Evolutionary conservation across 2,888 invertebrate species (phyloP), one percentile per base, ranked within the genome.

Genomic region (Suillia variegata): DNA sequence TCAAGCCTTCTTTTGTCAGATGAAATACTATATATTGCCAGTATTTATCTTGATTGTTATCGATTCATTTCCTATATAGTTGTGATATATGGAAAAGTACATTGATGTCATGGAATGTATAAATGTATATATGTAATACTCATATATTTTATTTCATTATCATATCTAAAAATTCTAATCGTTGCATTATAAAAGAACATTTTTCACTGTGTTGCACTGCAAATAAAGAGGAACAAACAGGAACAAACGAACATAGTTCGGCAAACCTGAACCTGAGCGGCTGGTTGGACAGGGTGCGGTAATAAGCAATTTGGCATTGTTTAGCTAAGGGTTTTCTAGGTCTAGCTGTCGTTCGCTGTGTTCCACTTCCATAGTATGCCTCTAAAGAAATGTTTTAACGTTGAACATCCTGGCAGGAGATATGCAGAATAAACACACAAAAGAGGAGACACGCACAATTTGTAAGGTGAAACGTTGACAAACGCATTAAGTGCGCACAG

Each of bases 371-470:
- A n/a, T n/a, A n/a, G n/a, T n/a, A n/a, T n/a, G n/a, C n/a, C n/a
- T n/a, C n/a, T n/a, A n/a, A n/a, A n/a, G n/a, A n/a, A n/a, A n/a
- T n/a, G n/a, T n/a, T n/a, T n/a, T n/a, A n/a, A n/a, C n/a, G n/a
- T 6, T 20, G 52, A 55, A 49, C 62, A 64, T 64, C 62, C 64
- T n/a, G n/a, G n/a, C n/a, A n/a, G 64, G 62, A 60, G 58, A 59
- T 56, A 18, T 52, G 50, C 53, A 56, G 45, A 60, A 64, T 56
- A 45, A 62, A 52, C 49, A 62, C 60, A 64, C 60, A 60, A 60
- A 64, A 62, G 59, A 61, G 60, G 59, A 64, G 62, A 64, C 62
- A 62, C 62, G 64, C 64, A 64, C 58, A 62, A 62, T 64, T 64
- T 61, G 56, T 12, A 55, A 52, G 4, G 45, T 13, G 45, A 45